phyloP scores from a whole-genome alignment of 2,888 invertebrate genomes.

The Acrocyrtus sp. region DNA sequence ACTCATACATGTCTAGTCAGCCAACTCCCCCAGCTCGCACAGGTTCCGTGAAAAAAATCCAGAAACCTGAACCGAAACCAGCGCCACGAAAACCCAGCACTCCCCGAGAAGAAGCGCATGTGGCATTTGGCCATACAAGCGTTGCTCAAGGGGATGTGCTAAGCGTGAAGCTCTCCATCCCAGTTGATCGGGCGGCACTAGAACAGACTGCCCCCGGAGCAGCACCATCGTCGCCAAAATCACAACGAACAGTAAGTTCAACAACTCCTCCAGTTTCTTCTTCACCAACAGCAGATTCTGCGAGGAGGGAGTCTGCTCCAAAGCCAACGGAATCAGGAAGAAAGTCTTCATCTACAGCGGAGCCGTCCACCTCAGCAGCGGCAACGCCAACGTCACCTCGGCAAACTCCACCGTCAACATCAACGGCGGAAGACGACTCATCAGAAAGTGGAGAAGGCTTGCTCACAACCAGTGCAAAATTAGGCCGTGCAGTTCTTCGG shows the following conservation, averaged over 20 bases:
- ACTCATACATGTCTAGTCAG: slow-evolving; percentile 24
- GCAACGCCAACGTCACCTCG: background rate
- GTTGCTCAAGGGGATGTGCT: slow-evolving; percentile 42
- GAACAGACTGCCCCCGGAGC: slow-evolving; percentile 1
- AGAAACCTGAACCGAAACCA: slow-evolving; percentile 7
- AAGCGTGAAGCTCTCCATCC: slow-evolving; percentile 42
- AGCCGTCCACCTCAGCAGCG: background rate
- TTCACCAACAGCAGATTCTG: slow-evolving; percentile 28
- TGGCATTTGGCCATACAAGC: slow-evolving; percentile 30
- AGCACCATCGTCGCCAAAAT: slow-evolving; percentile 9
- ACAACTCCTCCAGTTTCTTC: slow-evolving; percentile 36
- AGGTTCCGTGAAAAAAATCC: slow-evolving; percentile 20
- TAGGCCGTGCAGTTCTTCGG: slow-evolving; percentile 57
- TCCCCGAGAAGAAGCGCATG: slow-evolving; percentile 15
- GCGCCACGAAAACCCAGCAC: slow-evolving; percentile 12
- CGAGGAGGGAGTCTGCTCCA: slow-evolving; percentile 33
- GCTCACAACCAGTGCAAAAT: slow-evolving; percentile 44
- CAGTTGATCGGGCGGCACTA: slow-evolving; percentile 38
- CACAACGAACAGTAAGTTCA: slow-evolving; percentile 3
- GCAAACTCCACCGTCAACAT: background rate
- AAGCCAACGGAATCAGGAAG: background rate
- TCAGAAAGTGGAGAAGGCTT: slow-evolving; percentile 52
- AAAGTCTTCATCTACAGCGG: background rate
- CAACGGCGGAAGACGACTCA: background rate
- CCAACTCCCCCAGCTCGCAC: slow-evolving; percentile 14